Evolutionary conservation across 1,140 invertebrate species (phyloP).

Genomic region (Drosophila nigromelanica): DNA sequence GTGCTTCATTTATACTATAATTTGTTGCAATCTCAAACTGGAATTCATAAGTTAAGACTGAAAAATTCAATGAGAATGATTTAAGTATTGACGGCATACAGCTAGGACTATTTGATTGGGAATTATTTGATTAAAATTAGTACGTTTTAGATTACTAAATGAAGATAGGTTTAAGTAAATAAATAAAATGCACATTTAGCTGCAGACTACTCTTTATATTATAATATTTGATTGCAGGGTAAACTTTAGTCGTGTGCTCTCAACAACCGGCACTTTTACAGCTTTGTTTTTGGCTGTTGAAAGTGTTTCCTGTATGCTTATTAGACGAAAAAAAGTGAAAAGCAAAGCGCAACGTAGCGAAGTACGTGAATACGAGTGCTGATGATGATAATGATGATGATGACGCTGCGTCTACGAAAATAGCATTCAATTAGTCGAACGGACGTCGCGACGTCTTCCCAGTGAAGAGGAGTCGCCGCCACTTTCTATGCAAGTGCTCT

Average conservation of each 20-base stretch:
- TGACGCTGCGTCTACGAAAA: slow-evolving; percentile 72
- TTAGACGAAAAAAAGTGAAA: slow-evolving; percentile 75
- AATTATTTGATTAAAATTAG: too few species aligned
- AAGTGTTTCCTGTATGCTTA: slow-evolving; percentile 79
- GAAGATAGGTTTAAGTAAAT: too few species aligned
- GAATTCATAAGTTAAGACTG: too few species aligned
- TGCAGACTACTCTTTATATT: too few species aligned
- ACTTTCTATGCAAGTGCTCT: slow-evolving; percentile 80
- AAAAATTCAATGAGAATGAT: too few species aligned
- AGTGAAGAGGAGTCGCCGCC: slow-evolving; percentile 49
- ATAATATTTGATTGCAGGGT: slow-evolving; percentile 7
- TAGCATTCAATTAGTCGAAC: slow-evolving; percentile 78
- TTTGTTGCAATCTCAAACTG: too few species aligned
- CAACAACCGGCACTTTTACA: slow-evolving; percentile 5
- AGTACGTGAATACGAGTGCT: slow-evolving; percentile 28
- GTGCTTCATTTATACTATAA: too few species aligned
- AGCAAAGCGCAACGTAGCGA: slow-evolving; percentile 44
- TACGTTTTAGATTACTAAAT: too few species aligned
- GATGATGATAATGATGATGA: slow-evolving; percentile 47
- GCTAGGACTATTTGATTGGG: too few species aligned
- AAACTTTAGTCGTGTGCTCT: slow-evolving; percentile 5
- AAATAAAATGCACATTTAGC: too few species aligned
- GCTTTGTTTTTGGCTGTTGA: slow-evolving; percentile 27
- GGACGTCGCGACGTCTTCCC: slow-evolving; percentile 34
- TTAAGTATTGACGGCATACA: too few species aligned